Evolutionary conservation across 35 echinoderm and acorn worm species (phyloP).

Genomic region (Chiridota heheva): DNA sequence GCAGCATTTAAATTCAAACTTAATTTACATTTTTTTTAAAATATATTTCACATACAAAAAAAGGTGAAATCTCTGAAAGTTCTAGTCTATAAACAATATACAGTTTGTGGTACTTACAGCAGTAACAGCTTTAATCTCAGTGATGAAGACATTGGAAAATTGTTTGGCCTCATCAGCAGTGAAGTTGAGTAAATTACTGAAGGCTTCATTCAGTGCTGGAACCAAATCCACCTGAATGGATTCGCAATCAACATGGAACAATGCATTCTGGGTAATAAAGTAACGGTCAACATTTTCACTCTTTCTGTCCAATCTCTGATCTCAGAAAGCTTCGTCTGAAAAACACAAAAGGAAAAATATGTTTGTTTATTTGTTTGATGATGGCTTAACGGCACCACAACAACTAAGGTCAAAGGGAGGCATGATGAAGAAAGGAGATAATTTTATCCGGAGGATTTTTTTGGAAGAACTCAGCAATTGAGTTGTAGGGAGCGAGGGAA

Average conservation of each 20-base stretch:
- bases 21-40: no score
- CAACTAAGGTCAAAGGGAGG: no score
- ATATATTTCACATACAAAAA: no score
- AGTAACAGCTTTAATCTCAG: constrained; percentile 80
- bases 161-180: constrained; percentile 75
- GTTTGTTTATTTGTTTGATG: no score
- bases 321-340: constrained; percentile 83
- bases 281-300: constrained; percentile 74
- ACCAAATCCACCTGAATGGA: constrained; percentile 82
- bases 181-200: constrained; percentile 88
- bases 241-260: constrained; percentile 84
- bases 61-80: no score
- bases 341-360: constrained; percentile 13
- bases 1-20: no score
- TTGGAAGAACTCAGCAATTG: no score
- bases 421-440: no score
- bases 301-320: constrained; percentile 89
- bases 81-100: no score
- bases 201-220: constrained; percentile 70
- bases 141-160: constrained; percentile 81
- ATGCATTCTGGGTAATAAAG: constrained; percentile 66
- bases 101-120: constrained; percentile 59
- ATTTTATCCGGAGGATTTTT: no score
- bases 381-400: no score
- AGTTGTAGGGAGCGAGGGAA: no score